phyloP scores from a whole-genome alignment of 2,888 invertebrate species.

The Drosophila lacicola region DNA sequence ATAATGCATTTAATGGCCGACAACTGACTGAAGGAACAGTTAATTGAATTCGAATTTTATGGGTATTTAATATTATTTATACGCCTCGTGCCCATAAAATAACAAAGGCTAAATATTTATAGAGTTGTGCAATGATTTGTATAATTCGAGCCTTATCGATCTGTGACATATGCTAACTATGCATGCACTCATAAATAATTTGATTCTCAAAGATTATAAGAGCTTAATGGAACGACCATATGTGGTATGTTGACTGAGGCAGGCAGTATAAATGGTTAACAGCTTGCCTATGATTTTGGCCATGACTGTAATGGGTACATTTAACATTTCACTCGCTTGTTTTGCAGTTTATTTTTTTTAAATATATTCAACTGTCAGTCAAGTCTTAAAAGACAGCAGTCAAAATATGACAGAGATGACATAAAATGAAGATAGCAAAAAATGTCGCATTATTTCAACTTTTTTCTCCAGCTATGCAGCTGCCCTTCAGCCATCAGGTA shows the following conservation, averaged over 20 bases:
- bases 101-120: neutral
- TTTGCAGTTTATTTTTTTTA: constrained; percentile 1
- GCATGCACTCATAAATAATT: neutral
- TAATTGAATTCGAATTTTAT: constrained; percentile 8
- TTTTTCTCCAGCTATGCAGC: neutral
- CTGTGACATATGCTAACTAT: neutral
- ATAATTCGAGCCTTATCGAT: neutral
- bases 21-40: neutral
- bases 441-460: constrained; percentile 16
- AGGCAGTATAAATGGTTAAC: neutral
- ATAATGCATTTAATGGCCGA: neutral
- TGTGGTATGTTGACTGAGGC: neutral
- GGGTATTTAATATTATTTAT: neutral
- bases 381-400: constrained; percentile 26
- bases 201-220: no score
- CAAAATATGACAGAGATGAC: constrained; percentile 32
- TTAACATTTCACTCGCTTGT: neutral
- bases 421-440: neutral
- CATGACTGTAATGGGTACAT: no score
- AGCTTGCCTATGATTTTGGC: no score
- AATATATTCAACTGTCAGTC: neutral
- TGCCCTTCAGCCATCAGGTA: constrained; percentile 13
- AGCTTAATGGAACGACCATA: neutral
- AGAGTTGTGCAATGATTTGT: neutral
- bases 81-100: neutral